Evolutionary conservation across 2,113 vertebrate genomes (phyloP).

Genomic region (Caloenas nicobarica): DNA sequence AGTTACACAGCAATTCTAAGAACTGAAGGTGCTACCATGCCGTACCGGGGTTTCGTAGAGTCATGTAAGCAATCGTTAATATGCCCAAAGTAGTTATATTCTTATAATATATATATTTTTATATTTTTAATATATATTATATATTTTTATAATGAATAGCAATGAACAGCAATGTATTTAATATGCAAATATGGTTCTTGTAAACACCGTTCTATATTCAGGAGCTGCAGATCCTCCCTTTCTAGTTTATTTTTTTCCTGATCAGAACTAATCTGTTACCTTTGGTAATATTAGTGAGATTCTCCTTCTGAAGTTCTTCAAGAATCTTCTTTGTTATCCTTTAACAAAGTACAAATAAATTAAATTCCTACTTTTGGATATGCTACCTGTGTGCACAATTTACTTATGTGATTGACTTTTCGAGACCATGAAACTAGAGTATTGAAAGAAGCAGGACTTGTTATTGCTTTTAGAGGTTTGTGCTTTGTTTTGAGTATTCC

Average conservation of each 20-base stretch:
- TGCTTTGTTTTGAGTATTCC: not conserved
- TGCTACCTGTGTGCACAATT: not conserved
- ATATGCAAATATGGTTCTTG: not conserved
- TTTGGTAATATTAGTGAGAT: not conserved
- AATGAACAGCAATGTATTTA: not conserved
- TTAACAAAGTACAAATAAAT: not conserved
- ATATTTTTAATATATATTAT: no score
- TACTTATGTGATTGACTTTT: not conserved
- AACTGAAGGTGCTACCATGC: not conserved
- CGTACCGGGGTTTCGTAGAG: not conserved
- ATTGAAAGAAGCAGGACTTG: not conserved
- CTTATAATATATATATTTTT: no score
- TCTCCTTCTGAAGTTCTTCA: not conserved
- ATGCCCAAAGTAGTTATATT: not conserved
- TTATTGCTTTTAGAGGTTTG: not conserved
- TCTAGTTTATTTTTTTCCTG: not conserved
- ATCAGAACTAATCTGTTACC: not conserved
- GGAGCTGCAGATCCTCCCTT: not conserved
- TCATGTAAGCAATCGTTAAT: not conserved
- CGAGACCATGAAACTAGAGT: not conserved
- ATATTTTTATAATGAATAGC: not conserved
- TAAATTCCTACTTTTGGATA: not conserved
- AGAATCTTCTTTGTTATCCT: conserved; percentile 6
- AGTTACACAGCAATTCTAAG: not conserved
- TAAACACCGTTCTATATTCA: not conserved